Evolutionary conservation across 2,888 invertebrate genomes (phyloP), one percentile per base, ranked within the genome.

Genomic region (Mesorhabditis sp.): DNA sequence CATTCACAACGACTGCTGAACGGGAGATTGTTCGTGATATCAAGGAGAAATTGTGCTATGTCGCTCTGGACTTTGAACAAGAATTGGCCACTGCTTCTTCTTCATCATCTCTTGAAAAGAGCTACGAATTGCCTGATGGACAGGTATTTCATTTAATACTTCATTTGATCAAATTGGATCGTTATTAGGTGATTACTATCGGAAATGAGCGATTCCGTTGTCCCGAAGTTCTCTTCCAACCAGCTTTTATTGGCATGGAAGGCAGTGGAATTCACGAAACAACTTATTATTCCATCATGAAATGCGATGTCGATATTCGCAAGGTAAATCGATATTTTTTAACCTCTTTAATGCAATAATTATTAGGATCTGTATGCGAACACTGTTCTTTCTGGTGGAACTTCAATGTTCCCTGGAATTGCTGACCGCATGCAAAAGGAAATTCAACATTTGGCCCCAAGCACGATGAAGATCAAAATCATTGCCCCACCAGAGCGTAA

Each of bases 391-490:
- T 86, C 85, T 44, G 85, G 85, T 76, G 84, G 84, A 44, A 80
- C 82, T 65, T 94, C 94, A 88, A 94, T 95, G 94, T 95, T 92
- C 89, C 94, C 94, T 74, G 92, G 95, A 90, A 94, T 95, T 88
- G 95, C 94, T 82, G 94, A 95, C 89, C 91, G 95, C 85, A 94
- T 95, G 94, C 94, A 95, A 89, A 94, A 94, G 89, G 95, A 95
- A 90, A 81, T 79, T 70, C 72, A 72, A 62, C 69, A 73, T 45
- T 72, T 79, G 69, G 78, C 79, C 5, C 80, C 80, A 44, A 74
- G 77, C 73, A 74, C 77, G 50, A 90, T 90, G 89, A 90, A 90
- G 86, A 90, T 90, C 86, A 84, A 83, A 77, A 83, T 85, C 76
- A 84, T 84, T 67, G 83, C 85, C 7, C 84, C 85, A 92, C 82